A percentile compares a stretch with the other conserved stretches of the same genome.
Evolutionary conservation across 2,888 invertebrate genomes (phyloP).

Genomic region (Ophion obscuratus): DNA sequence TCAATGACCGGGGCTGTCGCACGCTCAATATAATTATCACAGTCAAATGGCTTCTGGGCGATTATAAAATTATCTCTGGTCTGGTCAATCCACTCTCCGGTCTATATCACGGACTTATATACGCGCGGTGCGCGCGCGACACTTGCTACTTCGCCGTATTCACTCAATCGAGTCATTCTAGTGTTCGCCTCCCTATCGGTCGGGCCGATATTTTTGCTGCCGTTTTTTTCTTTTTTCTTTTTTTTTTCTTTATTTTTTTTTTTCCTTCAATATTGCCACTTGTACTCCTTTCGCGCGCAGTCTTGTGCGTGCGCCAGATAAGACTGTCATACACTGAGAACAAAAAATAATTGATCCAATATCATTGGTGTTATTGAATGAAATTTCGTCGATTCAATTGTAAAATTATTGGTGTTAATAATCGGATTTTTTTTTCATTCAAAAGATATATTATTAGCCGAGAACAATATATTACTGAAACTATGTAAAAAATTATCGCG

Average conservation of each 20-base stretch:
- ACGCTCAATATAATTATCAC: constrained; percentile 42
- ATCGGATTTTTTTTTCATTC: too few species aligned
- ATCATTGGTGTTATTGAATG: too few species aligned
- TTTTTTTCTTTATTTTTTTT: neutral
- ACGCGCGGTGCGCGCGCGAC: neutral
- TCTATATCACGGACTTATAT: neutral
- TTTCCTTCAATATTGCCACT: neutral
- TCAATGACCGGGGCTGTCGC: constrained; percentile 37
- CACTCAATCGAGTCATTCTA: constrained; percentile 35
- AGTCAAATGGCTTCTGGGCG: constrained; percentile 45
- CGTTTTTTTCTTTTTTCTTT: too few species aligned
- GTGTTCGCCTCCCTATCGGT: neutral
- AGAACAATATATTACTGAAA: too few species aligned
- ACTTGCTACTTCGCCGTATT: constrained; percentile 20
- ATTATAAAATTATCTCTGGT: constrained; percentile 44
- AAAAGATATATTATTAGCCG: too few species aligned
- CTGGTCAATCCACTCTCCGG: constrained; percentile 38
- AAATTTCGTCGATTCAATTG: too few species aligned
- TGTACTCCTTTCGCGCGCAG: neutral
- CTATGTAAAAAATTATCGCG: too few species aligned
- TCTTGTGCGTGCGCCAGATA: neutral
- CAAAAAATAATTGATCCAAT: too few species aligned
- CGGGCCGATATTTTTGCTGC: too few species aligned
- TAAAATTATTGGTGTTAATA: too few species aligned
- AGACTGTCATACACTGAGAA: neutral